phyloP scores from a whole-genome alignment of 2,888 invertebrate genomes.

The Tromatobia lineatoria region DNA sequence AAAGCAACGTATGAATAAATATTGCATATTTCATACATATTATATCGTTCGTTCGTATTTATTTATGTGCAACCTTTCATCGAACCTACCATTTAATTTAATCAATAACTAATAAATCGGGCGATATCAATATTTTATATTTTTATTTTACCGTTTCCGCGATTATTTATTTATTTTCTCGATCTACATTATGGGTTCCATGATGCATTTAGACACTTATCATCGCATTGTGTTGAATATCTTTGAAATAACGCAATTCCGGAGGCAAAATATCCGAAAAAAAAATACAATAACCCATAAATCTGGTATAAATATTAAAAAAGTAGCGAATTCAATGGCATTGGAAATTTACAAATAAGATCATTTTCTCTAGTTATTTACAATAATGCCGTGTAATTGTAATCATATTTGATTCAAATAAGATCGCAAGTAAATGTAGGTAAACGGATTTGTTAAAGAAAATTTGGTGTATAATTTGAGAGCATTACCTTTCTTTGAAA shows the following conservation, averaged over 20 bases:
- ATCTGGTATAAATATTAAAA: no score
- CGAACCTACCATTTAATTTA: not conserved
- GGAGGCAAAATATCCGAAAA: not conserved
- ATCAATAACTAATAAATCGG: not conserved
- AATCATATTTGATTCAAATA: no score
- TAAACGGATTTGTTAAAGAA: no score
- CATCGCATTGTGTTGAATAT: not conserved
- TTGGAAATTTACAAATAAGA: no score
- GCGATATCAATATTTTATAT: not conserved
- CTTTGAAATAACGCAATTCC: not conserved
- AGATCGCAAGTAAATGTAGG: no score
- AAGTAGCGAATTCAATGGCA: no score
- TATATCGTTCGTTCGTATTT: not conserved
- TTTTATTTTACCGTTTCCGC: not conserved
- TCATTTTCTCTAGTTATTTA: no score
- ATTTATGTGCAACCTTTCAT: not conserved
- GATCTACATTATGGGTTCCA: not conserved
- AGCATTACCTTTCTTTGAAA: no score
- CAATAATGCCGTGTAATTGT: no score
- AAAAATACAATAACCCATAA: no score
- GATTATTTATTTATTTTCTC: not conserved
- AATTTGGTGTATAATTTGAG: no score
- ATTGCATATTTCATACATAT: conserved; percentile 58
- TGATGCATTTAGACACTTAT: no score
- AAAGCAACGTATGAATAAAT: conserved; percentile 58